Conservation (phyloP, 2,888 invertebrate species). For the Volucella bombylans region DNA sequence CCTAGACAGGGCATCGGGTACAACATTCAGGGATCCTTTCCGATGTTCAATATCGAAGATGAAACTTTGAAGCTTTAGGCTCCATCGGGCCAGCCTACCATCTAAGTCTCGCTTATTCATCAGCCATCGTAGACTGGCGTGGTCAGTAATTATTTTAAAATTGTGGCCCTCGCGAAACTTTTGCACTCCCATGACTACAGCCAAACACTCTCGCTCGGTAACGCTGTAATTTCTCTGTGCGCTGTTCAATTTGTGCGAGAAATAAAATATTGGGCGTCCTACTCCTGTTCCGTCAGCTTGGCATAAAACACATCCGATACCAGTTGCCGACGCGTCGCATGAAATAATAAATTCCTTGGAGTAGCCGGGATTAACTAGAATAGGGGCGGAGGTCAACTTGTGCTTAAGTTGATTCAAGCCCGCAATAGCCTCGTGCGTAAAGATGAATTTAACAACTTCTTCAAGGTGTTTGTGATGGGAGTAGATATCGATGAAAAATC, state of each 20-base stretch:
- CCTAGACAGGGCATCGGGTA: no score
- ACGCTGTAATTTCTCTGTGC: neutral
- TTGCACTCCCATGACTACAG: neutral
- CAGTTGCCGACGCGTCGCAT: neutral
- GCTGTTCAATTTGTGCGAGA: constrained; percentile 16
- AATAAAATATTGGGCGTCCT: constrained; percentile 6
- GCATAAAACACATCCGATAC: constrained; percentile 19
- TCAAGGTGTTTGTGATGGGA: neutral
- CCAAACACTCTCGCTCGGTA: neutral
- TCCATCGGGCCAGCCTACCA: no score
- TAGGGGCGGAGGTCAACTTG: neutral
- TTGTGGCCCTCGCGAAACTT: neutral
- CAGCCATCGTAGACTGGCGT: constrained; percentile 14
- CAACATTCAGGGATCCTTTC: no score
- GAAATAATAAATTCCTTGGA: constrained; percentile 3
- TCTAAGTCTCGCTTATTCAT: no score
- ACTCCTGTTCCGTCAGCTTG: neutral
- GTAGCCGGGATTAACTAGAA: constrained; percentile 31
- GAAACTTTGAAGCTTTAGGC: no score
- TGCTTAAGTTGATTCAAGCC: neutral
- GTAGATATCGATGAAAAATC: neutral
- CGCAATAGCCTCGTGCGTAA: neutral
- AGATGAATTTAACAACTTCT: neutral
- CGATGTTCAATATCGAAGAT: no score
- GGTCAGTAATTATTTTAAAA: neutral